Percentiles rank a stretch among this genome's conserved stretches.
These are phyloP conservation scores for Hydropsyche betteni DNA, from an alignment of 2,888 invertebrate genomes.

Conservation along the genomic window DNA sequence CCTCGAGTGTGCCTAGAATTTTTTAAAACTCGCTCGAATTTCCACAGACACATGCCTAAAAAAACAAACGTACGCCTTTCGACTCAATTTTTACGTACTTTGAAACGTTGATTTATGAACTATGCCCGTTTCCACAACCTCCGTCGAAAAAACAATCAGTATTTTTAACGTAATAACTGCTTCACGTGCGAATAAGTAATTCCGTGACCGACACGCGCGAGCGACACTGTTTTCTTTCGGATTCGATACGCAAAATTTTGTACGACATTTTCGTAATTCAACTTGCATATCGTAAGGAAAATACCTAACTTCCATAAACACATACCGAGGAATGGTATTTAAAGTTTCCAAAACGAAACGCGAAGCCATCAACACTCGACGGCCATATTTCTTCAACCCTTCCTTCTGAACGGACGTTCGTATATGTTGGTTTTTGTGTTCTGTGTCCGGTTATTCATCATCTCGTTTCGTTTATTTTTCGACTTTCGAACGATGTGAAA, in stretches of 20 bases:
- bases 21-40: not conserved
- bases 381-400: conserved; percentile 19
- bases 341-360: not conserved
- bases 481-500: no score
- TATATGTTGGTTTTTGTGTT: no score
- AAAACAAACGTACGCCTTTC: no score
- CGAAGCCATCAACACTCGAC: conserved; percentile 9
- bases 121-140: conserved; percentile 2
- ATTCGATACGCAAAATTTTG: conserved; percentile 8
- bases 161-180: conserved; percentile 12
- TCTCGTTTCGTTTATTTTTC: no score
- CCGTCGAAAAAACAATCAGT: conserved; percentile 6
- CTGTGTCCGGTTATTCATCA: no score
- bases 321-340: not conserved
- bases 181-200: conserved; percentile 26
- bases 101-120: conserved; percentile 15
- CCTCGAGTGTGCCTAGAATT: conserved; percentile 15
- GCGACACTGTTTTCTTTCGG: conserved; percentile 12
- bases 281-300: not conserved
- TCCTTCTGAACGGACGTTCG: not conserved
- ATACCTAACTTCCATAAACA: no score
- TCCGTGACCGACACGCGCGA: not conserved
- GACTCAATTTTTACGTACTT: not conserved
- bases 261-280: not conserved
- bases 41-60: no score